phyloP scores from a whole-genome alignment of 2,888 invertebrate genomes.

The Agonopterix heracliana region DNA sequence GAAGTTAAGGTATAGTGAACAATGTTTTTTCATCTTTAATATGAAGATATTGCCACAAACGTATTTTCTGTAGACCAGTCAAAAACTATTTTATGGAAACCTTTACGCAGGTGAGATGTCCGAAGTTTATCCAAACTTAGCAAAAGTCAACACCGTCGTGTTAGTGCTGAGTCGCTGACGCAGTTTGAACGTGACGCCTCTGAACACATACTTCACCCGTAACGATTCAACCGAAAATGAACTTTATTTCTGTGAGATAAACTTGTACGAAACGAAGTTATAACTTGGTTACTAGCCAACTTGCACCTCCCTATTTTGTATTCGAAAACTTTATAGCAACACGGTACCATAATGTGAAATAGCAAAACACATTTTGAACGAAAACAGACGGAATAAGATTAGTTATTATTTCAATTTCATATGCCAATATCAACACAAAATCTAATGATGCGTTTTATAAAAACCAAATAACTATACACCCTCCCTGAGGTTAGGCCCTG shows the following conservation, averaged over 20 bases:
- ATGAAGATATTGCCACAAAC: too few relatives aligned
- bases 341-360: conserved; percentile 19
- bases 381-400: background rate
- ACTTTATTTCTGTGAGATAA: conserved; percentile 18
- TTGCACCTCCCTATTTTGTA: conserved; percentile 22
- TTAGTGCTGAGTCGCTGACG: conserved; percentile 28
- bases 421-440: too few relatives aligned
- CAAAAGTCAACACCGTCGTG: conserved; percentile 40
- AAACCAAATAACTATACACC: too few relatives aligned
- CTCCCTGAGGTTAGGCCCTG: too few relatives aligned
- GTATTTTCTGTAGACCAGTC: too few relatives aligned
- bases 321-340: conserved; percentile 31
- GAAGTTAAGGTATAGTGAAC: too few relatives aligned
- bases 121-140: conserved; percentile 36
- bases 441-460: too few relatives aligned
- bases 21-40: too few relatives aligned
- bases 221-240: conserved; percentile 17
- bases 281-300: conserved; percentile 2
- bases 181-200: conserved; percentile 28
- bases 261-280: background rate
- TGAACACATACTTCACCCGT: conserved; percentile 16
- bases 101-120: conserved; percentile 33
- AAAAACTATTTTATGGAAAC: too few relatives aligned
- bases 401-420: too few relatives aligned
- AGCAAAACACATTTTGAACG: conserved; percentile 11